Base-by-base conservation (phyloP, 2,888 invertebrate genomes). In the Epirrhoe tristata region DNA sequence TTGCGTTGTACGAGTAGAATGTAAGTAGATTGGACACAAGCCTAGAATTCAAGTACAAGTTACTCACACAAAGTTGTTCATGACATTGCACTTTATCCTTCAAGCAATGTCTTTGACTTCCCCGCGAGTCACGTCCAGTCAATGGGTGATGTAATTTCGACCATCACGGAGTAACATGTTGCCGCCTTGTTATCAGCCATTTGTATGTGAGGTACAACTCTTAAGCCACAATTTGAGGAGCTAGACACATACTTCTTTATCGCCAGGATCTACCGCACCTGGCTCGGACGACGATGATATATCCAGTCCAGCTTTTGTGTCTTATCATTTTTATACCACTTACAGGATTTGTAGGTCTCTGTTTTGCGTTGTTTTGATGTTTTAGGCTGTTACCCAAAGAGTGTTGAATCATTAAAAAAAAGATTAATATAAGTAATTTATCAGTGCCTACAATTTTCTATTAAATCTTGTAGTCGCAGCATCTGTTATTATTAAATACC, bases 181-280 rank as follows among this genome's bases (percentile, higher is more conserved):
- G 78, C 73, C 73, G 72, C 66, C 69, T 78, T 74, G 81, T 86
- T 86, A 91, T 84, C 80, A 87, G 84, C 82, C 80, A 81, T 84
- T 90, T 82, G 86, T 90, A 91, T 91, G 89, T 88, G 74, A 80
- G 82, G 79, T 89, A 82, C 84, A 85, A 76, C 75, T 77, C 80
- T 81, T 79, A 62, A 81, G 78, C 78, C 78, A 81, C 80, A 74
- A 80, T 69, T 69, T 69, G 74, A 77, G 71, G 73, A 74, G 72
- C 77, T 74, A 75, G 71, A 72, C 77, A 72, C 75, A 79, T 78
- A 80, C 62, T n/a, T 14, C 50, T 46, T 58, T 66, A 70, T 64
- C 69, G 66, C 58, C 17, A 51, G 56, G 78, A 78, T 81, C 79
- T 77, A 75, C 71, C 75, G 70, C 74, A 64, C 64, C 68, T 68